Evolutionary conservation across 2,797 vertebrate genomes (phyloP).

Genomic region (Hemitrygon akajei): DNA sequence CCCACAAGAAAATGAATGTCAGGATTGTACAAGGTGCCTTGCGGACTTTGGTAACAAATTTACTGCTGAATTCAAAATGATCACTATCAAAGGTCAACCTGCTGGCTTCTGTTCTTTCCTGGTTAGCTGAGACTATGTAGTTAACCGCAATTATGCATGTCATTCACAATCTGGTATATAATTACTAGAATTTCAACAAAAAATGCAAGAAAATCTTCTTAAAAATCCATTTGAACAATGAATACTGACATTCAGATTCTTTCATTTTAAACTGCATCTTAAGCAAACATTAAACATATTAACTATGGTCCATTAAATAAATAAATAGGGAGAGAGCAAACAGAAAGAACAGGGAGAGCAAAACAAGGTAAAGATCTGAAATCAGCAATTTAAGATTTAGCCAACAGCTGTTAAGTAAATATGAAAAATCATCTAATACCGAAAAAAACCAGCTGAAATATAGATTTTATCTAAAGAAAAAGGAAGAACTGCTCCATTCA

Average conservation of each 20-base stretch:
- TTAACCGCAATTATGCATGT: background rate
- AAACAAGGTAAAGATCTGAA: background rate
- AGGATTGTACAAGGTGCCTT: too few relatives aligned
- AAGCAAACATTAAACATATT: background rate
- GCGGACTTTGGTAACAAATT: too few relatives aligned
- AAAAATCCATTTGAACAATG: background rate
- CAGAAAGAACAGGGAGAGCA: too few relatives aligned
- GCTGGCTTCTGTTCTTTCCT: background rate
- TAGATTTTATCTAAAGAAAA: background rate
- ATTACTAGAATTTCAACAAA: background rate
- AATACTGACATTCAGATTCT: background rate
- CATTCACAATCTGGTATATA: too few relatives aligned
- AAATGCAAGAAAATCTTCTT: background rate
- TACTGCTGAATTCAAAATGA: background rate
- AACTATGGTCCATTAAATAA: background rate
- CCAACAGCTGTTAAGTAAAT: background rate
- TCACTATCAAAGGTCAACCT: background rate
- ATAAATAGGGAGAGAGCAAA: background rate
- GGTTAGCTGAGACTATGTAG: background rate
- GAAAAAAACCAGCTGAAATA: background rate
- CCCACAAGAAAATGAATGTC: too few relatives aligned
- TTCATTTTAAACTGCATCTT: background rate
- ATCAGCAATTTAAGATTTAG: background rate
- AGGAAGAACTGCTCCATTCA: background rate
- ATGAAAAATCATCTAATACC: background rate